A percentile compares a stretch with the other conserved stretches of the same genome.
Conservation (phyloP, 2,797 vertebrate genomes). For the Amphiprion clarkii region DNA sequence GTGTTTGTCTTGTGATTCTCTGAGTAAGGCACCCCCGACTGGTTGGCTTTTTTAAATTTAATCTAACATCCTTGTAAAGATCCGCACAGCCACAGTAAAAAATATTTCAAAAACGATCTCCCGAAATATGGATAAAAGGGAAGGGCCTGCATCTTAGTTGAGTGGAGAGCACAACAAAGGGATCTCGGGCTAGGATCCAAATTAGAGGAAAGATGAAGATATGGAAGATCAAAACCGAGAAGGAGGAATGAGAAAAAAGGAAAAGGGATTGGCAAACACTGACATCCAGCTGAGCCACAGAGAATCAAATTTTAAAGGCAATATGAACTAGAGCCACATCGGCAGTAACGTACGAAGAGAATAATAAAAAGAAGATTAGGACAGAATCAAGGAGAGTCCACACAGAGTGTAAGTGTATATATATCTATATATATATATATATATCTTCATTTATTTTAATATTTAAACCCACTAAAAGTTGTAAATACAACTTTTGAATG, state of each 20-base stretch:
- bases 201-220: conserved; percentile 67
- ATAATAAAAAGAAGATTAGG: conserved; percentile 47
- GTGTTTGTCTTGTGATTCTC: conserved; percentile 3
- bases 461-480: conserved; percentile 98
- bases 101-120: conserved; percentile 13
- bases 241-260: conserved; percentile 33
- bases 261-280: conserved; percentile 57
- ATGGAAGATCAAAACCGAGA: conserved; percentile 66
- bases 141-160: conserved; percentile 37
- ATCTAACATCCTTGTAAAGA: conserved; percentile 18
- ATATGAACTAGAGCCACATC: conserved; percentile 44
- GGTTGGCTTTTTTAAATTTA: conserved; percentile 32
- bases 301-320: conserved; percentile 50
- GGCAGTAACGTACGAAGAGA: conserved; percentile 22
- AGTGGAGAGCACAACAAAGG: conserved; percentile 63
- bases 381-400: conserved; percentile 67
- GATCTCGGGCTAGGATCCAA: conserved; percentile 53
- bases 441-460: conserved; percentile 92
- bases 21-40: conserved; percentile 9
- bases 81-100: neutral
- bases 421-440: conserved; percentile 84
- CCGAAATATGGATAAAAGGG: conserved; percentile 49
- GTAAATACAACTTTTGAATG: conserved; percentile 96
- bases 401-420: conserved; percentile 67
- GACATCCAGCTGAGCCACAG: conserved; percentile 65